A percentile compares a stretch with the other conserved stretches of the same genome.
Evolutionary conservation across 2,797 vertebrate species (phyloP).

Genomic region (Melanotaenia parkinsoni): DNA sequence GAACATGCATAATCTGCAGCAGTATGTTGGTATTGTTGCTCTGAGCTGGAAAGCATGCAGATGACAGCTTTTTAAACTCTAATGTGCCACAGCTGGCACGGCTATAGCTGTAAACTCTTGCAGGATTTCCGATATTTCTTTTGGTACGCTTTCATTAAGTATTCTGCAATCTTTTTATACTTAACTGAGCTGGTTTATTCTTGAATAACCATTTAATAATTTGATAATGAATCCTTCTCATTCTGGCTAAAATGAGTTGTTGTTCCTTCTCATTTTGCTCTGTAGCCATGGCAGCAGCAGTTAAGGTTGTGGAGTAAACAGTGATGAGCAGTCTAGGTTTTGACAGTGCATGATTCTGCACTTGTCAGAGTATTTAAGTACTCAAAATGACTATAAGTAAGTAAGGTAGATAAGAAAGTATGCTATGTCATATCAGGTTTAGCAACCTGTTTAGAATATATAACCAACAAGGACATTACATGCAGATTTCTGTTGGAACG

Average conservation of each 20-base stretch:
- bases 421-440: neutral
- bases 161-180: neutral
- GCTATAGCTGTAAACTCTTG: neutral
- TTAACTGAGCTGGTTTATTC: neutral
- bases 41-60: neutral
- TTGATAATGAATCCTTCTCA: neutral
- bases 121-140: neutral
- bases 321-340: neutral
- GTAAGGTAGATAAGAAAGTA: neutral
- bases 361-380: neutral
- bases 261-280: neutral
- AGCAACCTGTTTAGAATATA: constrained; percentile 1
- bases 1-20: neutral
- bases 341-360: neutral
- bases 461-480: neutral
- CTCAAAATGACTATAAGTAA: neutral
- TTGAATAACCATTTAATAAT: neutral
- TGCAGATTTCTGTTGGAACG: neutral
- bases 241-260: neutral
- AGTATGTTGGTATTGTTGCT: constrained; percentile 2
- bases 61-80: neutral
- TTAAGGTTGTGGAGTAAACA: neutral
- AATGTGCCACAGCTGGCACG: neutral
- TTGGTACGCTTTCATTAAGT: neutral
- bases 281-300: neutral